Evolutionary conservation across 2,888 invertebrate species (phyloP), one percentile per base, ranked within the genome.

Genomic region (Apantesis nais): DNA sequence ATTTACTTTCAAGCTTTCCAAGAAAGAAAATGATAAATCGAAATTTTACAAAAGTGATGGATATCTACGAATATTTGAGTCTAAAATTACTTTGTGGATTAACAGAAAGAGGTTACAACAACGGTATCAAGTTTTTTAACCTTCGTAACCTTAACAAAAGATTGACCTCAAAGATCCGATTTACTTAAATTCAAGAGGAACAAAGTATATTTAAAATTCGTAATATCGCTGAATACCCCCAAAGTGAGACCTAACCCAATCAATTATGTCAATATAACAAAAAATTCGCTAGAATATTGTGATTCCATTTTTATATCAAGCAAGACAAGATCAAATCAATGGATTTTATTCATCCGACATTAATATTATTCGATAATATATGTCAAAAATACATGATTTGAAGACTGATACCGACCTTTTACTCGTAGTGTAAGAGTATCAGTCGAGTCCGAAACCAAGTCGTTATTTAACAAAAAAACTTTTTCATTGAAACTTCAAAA

Each of bases 211-310:
- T 22, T 12, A 62, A 58, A 39, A 39, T 29, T 41, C 66, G 44
- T 62, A 66, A 70, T 55, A 25, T 41, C 34, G 58, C 55, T 63
- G 66, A 62, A 63, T 58, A 52, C 29, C 66, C 39, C 11, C 60
- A 66, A 63, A 70, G 70, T 44, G 58, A 44, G 19, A 60, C 44
- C 48, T 60, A 16, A 71, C 48, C 64, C 71, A 71, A 71, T 71
- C 71, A 71, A 71, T 71, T 71, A 71, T 64, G 71, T 19, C 67
- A 71, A 71, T 67, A 39, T 16, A 22, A 7, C 19, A 37, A 29
- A 34, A 71, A n/a, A 48, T 44, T 41, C 60, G 44, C 41, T 9
- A 29, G 44, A 68, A 44, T 58, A 68, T 64, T 68, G 58, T 58
- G 64, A 39, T 68, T 64, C 55, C 8, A 39, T 41, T 69, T 64